Conservation (phyloP, 2,888 invertebrate genomes). For the Rugalucina vietnamica region DNA sequence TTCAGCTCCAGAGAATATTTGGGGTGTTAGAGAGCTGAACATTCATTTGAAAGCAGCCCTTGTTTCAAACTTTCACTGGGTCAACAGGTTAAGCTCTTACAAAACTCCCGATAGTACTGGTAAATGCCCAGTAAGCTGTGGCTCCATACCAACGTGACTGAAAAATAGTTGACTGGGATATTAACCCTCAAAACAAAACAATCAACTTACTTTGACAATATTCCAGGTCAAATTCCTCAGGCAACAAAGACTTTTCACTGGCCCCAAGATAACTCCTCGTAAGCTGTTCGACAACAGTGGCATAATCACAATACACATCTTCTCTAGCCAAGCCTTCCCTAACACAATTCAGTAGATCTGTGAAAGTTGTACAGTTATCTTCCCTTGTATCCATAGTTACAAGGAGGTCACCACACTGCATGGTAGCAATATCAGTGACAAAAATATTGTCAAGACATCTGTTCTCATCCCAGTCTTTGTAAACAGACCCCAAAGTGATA, state of each 20-base stretch:
- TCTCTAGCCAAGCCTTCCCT: background rate
- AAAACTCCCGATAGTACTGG: no score
- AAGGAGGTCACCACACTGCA: background rate
- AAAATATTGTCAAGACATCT: background rate
- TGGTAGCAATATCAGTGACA: background rate
- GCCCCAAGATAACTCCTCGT: background rate
- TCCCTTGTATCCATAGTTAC: background rate
- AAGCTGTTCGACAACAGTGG: background rate
- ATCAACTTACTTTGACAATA: background rate
- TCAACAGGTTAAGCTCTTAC: no score
- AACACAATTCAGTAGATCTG: background rate
- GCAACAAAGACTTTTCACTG: background rate
- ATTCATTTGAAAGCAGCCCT: no score
- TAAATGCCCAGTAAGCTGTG: no score
- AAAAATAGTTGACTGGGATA: no score
- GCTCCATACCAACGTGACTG: no score
- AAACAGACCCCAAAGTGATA: background rate
- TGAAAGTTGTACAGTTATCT: background rate
- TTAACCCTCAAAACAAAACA: background rate
- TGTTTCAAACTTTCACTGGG: no score
- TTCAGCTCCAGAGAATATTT: no score
- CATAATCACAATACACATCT: background rate
- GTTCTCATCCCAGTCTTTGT: background rate
- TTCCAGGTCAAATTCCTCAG: background rate
- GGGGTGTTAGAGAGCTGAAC: no score